Evolutionary conservation across 2,888 invertebrate genomes (phyloP), one percentile per base, ranked within the genome.

Genomic region (Erynnis tages): DNA sequence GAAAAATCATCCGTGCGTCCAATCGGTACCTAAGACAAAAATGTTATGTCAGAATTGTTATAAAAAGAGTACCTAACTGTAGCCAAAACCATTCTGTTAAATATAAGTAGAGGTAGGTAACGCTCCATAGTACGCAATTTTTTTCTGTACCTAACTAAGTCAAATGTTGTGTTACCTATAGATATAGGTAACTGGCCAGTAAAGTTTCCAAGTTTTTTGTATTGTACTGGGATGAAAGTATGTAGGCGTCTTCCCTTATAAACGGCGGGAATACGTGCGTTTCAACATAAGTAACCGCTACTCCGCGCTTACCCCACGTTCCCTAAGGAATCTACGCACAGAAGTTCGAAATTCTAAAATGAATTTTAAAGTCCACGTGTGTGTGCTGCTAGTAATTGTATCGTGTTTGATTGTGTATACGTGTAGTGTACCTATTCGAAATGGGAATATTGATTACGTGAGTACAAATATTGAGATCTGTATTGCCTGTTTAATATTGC

Each of bases 191-290:
- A n/a, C 21, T 4, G 4, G 5, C 3, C 21, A 21, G 21, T 21
- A 4, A 4, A 4, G 21, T 5, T 21, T 5, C 5, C 3, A 21
- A 4, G 4, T 5, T 5, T 2, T 6, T 27, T 27, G 27, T 8
- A 27, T 27, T 27, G 19, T 11, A 13, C 40, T 62, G 71, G 70
- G 75, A 78, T 76, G 76, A 79, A 79, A 81, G 73, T 59, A 85
- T 83, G 85, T 84, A 71, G 82, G 84, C 63, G 82, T 55, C 58
- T 61, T 73, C 71, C 73, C 76, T 70, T 85, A 84, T 80, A 85
- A 78, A 71, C 63, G 66, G 59, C 69, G 68, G 75, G 78, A 68
- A 62, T 63, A 57, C 46, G 53, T 49, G 56, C 55, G 60, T 54
- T 65, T 72, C 71, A 73, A 73, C 76, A 61, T 82, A 81, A 66